A percentile compares a stretch with the other conserved stretches of the same genome.
Evolutionary conservation across 2,797 vertebrate genomes (phyloP).

Genomic region (Coreius guichenoti): DNA sequence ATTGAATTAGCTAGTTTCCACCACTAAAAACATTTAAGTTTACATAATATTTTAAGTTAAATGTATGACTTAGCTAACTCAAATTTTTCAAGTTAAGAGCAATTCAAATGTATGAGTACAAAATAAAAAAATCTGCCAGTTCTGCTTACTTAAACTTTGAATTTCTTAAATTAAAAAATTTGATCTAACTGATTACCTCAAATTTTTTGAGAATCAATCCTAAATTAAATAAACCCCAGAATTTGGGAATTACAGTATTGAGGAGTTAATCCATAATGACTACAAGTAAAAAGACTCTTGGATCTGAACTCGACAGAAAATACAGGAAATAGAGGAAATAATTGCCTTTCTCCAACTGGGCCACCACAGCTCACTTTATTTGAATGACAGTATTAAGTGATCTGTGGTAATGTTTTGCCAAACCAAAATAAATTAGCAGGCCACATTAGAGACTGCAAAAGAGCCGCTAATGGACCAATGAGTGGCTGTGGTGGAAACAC

Average conservation of each 20-base stretch:
- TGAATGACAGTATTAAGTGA: constrained; percentile 1
- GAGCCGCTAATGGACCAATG: constrained; percentile 66
- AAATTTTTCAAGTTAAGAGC: too few relatives aligned
- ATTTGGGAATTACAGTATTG: not conserved
- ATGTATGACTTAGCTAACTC: too few relatives aligned
- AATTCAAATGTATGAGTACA: too few relatives aligned
- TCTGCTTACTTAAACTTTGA: too few relatives aligned
- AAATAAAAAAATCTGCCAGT: too few relatives aligned
- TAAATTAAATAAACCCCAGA: not conserved
- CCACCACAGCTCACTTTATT: not conserved
- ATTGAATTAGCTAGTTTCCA: too few relatives aligned
- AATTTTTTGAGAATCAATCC: not conserved
- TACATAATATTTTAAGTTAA: too few relatives aligned
- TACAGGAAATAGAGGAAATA: not conserved
- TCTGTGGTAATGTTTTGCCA: constrained; percentile 47
- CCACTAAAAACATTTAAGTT: too few relatives aligned
- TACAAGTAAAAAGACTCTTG: not conserved
- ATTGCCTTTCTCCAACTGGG: constrained; percentile 17
- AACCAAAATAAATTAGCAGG: constrained; percentile 41
- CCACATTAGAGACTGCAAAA: constrained; percentile 58
- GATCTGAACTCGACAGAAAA: not conserved
- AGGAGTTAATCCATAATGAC: not conserved
- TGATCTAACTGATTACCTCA: too few relatives aligned
- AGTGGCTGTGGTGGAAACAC: constrained; percentile 62
- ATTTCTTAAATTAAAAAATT: too few relatives aligned